These are phyloP conservation scores for Branchinecta sandiegonensis DNA, from an alignment of 2,888 invertebrate genomes.

Conservation along the genomic window DNA sequence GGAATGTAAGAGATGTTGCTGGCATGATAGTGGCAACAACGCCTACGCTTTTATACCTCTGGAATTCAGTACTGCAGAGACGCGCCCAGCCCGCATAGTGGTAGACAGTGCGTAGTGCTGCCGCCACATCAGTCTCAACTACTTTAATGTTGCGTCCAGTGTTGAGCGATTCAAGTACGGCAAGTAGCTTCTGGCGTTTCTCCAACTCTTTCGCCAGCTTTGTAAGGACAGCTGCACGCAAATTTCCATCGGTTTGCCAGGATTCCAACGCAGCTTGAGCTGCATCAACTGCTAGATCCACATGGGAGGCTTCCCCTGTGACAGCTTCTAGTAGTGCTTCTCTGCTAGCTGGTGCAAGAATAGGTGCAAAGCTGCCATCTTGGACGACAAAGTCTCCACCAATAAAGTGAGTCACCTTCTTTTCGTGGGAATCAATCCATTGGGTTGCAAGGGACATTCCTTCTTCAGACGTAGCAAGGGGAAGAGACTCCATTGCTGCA, in stretches of 20 bases:
- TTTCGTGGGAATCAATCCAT: neutral
- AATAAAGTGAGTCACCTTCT: neutral
- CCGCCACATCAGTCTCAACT: constrained; percentile 36
- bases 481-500: too few relatives aligned
- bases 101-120: constrained; percentile 38
- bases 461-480: too few relatives aligned
- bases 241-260: neutral
- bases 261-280: neutral
- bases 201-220: constrained; percentile 40
- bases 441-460: too few relatives aligned
- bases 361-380: too few relatives aligned
- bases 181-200: constrained; percentile 37
- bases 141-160: constrained; percentile 38
- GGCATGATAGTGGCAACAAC: constrained; percentile 37
- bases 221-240: constrained; percentile 24
- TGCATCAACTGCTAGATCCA: too few relatives aligned
- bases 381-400: neutral
- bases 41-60: constrained; percentile 35
- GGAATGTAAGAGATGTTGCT: constrained; percentile 37
- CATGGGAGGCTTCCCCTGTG: too few relatives aligned
- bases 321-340: too few relatives aligned
- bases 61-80: constrained; percentile 34
- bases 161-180: constrained; percentile 38
- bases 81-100: constrained; percentile 41
- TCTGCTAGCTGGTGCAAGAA: too few relatives aligned